Conservation (phyloP, 2,888 invertebrate species). For the Drosophila anomelani region DNA sequence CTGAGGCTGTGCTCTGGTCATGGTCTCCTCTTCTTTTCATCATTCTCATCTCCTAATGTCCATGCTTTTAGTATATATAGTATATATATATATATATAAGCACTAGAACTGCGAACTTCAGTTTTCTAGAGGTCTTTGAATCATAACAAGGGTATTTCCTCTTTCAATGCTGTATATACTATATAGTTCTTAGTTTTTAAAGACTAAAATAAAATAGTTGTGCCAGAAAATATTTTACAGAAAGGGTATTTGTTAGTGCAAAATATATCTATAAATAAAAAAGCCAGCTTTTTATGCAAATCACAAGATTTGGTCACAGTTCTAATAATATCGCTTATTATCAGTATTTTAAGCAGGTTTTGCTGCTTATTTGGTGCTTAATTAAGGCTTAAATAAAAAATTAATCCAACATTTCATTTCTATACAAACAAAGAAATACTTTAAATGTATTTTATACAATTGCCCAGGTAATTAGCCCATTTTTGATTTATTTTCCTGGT, state of each 20-base stretch:
- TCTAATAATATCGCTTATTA: conserved; percentile 1
- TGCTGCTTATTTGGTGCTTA: too few species aligned
- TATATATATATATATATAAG: neutral
- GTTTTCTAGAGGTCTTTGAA: conserved; percentile 1
- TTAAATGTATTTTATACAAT: neutral
- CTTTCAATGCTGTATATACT: conserved; percentile 1
- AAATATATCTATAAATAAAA: neutral
- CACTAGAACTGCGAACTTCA: neutral
- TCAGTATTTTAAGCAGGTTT: conserved; percentile 1
- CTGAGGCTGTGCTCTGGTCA: conserved; percentile 15
- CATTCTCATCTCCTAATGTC: conserved; percentile 2
- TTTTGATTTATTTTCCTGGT: conserved; percentile 27
- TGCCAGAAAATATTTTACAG: neutral
- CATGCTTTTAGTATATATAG: neutral
- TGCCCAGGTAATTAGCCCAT: conserved; percentile 13
- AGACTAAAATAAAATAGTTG: neutral
- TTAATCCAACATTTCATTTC: neutral
- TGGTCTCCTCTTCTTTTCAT: neutral
- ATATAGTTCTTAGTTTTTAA: neutral
- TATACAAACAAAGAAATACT: neutral
- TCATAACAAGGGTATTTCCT: conserved; percentile 7
- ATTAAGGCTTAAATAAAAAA: neutral
- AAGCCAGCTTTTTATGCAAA: neutral
- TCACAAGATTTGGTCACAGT: neutral
- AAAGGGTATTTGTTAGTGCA: neutral